phyloP scores from a whole-genome alignment of 2,113 vertebrate genomes.

The Caracal caracal region DNA sequence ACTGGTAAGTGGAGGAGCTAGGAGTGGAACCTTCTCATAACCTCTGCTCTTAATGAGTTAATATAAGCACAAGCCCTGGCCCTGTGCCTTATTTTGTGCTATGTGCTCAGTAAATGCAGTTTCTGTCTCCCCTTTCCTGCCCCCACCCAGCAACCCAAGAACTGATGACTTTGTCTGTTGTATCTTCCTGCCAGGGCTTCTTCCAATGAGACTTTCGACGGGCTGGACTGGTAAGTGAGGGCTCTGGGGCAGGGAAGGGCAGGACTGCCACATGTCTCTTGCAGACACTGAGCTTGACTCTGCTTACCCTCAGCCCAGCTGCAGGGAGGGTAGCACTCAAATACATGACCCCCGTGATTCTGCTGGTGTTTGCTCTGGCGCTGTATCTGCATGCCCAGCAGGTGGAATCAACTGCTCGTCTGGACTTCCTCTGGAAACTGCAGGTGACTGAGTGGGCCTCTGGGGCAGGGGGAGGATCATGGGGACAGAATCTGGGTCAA shows the following conservation, averaged over 20 bases:
- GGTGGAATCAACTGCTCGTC: slow-evolving; percentile 96
- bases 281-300: neutral
- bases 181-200: slow-evolving; percentile 76
- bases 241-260: neutral
- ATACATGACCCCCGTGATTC: slow-evolving; percentile 94
- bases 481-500: neutral
- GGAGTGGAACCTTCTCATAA: neutral
- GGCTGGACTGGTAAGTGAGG: slow-evolving; percentile 88
- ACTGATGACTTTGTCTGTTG: slow-evolving; percentile 46
- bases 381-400: slow-evolving; percentile 98
- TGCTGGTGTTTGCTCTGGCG: slow-evolving; percentile 95
- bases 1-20: neutral
- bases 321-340: slow-evolving; percentile 93
- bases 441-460: slow-evolving; percentile 88
- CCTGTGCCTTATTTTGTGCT: neutral
- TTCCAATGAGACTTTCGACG: slow-evolving; percentile 89
- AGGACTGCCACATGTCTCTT: neutral
- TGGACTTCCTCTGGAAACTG: slow-evolving; percentile 99
- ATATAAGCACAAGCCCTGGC: neutral
- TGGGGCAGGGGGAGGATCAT: neutral
- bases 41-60: neutral
- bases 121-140: neutral
- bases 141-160: neutral
- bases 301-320: slow-evolving; percentile 63
- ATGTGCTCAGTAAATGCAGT: neutral